A percentile compares a stretch with the other conserved stretches of the same genome.
Conservation (phyloP, 1,140 invertebrate genomes). For the Odontomachus brunneus region DNA sequence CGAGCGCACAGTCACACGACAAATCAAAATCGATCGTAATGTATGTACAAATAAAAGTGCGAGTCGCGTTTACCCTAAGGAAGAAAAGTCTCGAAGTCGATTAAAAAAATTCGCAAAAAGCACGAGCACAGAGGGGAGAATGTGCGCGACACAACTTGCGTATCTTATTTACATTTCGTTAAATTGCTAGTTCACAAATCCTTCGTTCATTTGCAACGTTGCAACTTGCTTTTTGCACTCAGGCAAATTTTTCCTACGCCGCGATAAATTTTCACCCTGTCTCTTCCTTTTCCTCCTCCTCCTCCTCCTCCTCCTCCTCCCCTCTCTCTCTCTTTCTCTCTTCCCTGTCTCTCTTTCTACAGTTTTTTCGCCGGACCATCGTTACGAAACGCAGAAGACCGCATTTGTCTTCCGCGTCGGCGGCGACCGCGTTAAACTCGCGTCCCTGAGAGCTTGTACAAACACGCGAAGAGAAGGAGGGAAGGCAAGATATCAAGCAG, state of each 20-base stretch:
- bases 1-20: background rate
- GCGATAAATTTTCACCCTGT: constrained; percentile 40
- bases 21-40: background rate
- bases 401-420: constrained; percentile 53
- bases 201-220: constrained; percentile 41
- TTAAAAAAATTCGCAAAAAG: constrained; percentile 2
- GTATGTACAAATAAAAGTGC: background rate
- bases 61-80: background rate
- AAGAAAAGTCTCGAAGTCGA: background rate
- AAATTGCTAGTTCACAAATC: constrained; percentile 49
- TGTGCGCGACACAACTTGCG: background rate
- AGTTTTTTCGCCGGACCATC: constrained; percentile 47
- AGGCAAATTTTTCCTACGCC: constrained; percentile 23
- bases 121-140: background rate
- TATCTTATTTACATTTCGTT: constrained; percentile 53
- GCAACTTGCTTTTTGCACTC: constrained; percentile 23
- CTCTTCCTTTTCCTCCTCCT: background rate
- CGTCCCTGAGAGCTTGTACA: constrained; percentile 57
- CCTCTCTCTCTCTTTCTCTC: background rate
- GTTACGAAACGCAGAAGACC: constrained; percentile 56
- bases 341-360: background rate
- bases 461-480: constrained; percentile 29
- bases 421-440: constrained; percentile 58
- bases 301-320: background rate
- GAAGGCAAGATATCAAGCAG: constrained; percentile 57